Evolutionary conservation across 1,140 invertebrate genomes (phyloP), one percentile per base, ranked within the genome.

Genomic region (Drosophila littoralis): DNA sequence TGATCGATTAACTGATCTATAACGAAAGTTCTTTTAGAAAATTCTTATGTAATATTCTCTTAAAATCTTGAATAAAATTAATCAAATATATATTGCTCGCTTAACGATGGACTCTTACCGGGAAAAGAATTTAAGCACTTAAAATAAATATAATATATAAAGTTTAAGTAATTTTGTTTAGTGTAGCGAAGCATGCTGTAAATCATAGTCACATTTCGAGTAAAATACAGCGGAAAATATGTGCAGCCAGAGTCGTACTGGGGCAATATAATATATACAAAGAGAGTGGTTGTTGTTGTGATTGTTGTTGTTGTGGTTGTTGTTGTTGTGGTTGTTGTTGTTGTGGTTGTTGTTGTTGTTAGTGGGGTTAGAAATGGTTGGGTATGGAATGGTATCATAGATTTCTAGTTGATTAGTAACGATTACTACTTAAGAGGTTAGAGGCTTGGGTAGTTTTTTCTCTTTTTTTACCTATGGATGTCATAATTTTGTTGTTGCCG

Each of bases 401-500:
- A 13, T 15, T 32, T 43, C 10, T 12, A 12, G 36, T 59, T 3
- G 40, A 32, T 59, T 59, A 45, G 57, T 57, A 35, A 35, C 3
- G 13, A 32, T 58, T 10, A 15, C 12, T 45, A 33, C n/a, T 58
- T 35, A 59, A 45, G 13, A 9, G 13, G 28, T 57, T 57, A 59
- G 22, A 68, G 61, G 48, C 6, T 38, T 58, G 38, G 35, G 35
- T 42, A 40, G 28, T 55, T 22, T 45, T 12, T 6, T 10, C 57
- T 22, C 12, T 6, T 10, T 55, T 6, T 85, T 91, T 91, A 91
- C 90, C 91, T 91, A 91, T 91, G 67, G 91, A 91, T 72, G 91
- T 91, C 91, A 91, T 91, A 88, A 91, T 91, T 91, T 91, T 64
- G 68, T 82, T 77, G 58, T 76, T 77, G 75, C 77, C 61, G 79